Base-by-base conservation (phyloP, 2,113 vertebrate genomes). In the Rhinoderma darwinii region DNA sequence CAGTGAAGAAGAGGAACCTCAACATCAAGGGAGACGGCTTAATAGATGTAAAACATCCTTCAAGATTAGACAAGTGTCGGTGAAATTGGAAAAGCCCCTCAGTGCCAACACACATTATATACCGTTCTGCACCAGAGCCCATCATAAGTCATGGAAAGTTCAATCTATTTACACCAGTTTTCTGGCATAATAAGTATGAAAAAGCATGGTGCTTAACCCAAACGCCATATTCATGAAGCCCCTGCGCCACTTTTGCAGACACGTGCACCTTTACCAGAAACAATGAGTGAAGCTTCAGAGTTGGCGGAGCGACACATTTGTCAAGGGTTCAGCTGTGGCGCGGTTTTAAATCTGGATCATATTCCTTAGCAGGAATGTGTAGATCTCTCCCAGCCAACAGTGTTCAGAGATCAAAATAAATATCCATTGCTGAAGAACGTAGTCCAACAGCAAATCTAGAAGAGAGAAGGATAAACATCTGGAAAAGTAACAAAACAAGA, bases 91-190 rank as follows among this genome's bases (percentile, higher is more conserved):
- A 72, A 73, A 73, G 66, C 44, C 61, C 37, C 41, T 17, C 50
- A 47, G 63, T 51, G 63, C 61, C 63, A 44, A 72, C 7, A 72
- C 43, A 83, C 44, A 83, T 22, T 51, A 15, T 11, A 72, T 51
- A 83, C 1, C 22, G 30, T 51, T 50, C 61, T 50, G 43, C 82
- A 25, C 17, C 7, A 70, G 30, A 37, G 50, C 30, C 56, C 22
- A 10, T 56, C 77, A 35, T 25, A 80, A 80, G 51, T 59, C 56
- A 80, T 80, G 32, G 32, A 80, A 80, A 80, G 77, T 80, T 80
- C 77, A 50, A 12, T 39, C 51, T 1, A 30, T 56, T 8, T 35
- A 59, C n/a, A 54, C n/a, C n/a, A n/a, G n/a, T n/a, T n/a, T n/a
- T n/a, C n/a, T n/a, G n/a, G n/a, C n/a, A n/a, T n/a, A n/a, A n/a